phyloP scores from a whole-genome alignment of 2,888 invertebrate genomes.

The Cremastobaeus sp. region DNA sequence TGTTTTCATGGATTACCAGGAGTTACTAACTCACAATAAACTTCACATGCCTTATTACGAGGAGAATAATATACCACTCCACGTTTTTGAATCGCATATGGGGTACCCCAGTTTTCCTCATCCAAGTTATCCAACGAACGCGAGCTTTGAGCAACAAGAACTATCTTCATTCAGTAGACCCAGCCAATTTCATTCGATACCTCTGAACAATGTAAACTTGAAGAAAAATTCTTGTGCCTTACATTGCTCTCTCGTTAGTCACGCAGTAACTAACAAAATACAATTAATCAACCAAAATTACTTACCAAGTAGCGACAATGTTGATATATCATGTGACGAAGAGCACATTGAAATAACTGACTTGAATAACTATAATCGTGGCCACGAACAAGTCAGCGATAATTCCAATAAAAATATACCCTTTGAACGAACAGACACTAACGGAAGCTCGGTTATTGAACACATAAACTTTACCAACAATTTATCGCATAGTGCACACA shows the following conservation, averaged over 20 bases:
- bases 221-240: constrained; percentile 70
- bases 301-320: constrained; percentile 67
- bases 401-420: constrained; percentile 68
- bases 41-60: constrained; percentile 69
- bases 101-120: constrained; percentile 67
- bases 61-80: constrained; percentile 66
- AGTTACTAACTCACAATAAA: constrained; percentile 67
- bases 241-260: constrained; percentile 73
- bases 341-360: constrained; percentile 71
- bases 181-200: not conserved
- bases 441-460: constrained; percentile 63
- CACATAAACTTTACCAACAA: no score
- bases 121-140: constrained; percentile 51
- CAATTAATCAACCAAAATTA: constrained; percentile 71
- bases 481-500: no score
- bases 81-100: constrained; percentile 72
- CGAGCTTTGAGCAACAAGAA: constrained; percentile 40
- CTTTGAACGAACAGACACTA: constrained; percentile 58
- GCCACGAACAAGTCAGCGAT: constrained; percentile 61
- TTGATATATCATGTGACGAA: constrained; percentile 69
- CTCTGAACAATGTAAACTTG: constrained; percentile 11
- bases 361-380: constrained; percentile 67
- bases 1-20: constrained; percentile 71
- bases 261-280: constrained; percentile 70
- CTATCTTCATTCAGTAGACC: constrained; percentile 14